Percentiles rank a stretch among this genome's conserved stretches.
phyloP scores from a whole-genome alignment of 2,113 vertebrate genomes.

The Choloepus hoffmanni region DNA sequence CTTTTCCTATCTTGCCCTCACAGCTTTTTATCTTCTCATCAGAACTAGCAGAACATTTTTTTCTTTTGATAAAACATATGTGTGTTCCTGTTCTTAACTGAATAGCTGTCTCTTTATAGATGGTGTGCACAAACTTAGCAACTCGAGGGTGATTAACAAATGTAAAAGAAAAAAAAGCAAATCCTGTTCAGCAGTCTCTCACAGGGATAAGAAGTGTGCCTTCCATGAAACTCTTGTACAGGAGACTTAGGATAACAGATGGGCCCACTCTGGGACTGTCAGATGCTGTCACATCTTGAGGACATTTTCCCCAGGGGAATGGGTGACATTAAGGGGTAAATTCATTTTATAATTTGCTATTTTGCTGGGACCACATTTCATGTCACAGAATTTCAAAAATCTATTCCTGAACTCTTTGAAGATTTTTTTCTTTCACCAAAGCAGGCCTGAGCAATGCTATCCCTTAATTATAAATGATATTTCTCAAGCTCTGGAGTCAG shows the following conservation, averaged over 20 bases:
- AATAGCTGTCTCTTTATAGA: conserved; percentile 65
- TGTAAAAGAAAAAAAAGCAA: conserved; percentile 69
- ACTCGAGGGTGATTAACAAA: conserved; percentile 77
- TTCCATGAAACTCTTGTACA: conserved; percentile 75
- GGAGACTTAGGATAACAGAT: conserved; percentile 69
- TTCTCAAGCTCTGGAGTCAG: neutral
- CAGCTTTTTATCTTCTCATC: conserved; percentile 12
- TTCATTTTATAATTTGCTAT: conserved; percentile 62
- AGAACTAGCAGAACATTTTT: conserved; percentile 22
- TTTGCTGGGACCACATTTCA: conserved; percentile 68
- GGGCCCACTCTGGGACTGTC: conserved; percentile 64
- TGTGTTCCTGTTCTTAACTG: conserved; percentile 66
- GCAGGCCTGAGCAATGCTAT: neutral
- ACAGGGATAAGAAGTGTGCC: conserved; percentile 56
- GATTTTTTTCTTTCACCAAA: conserved; percentile 20
- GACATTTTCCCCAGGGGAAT: conserved; percentile 59
- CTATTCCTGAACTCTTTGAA: neutral
- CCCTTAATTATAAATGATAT: neutral
- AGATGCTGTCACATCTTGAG: conserved; percentile 65
- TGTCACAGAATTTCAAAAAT: conserved; percentile 63
- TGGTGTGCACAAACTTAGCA: conserved; percentile 68
- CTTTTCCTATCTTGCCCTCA: conserved; percentile 21
- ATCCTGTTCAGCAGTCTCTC: conserved; percentile 67
- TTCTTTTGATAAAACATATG: conserved; percentile 63
- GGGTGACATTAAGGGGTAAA: conserved; percentile 61